phyloP scores from a whole-genome alignment of 2,888 invertebrate species.

The Onthophagus sagittarius region DNA sequence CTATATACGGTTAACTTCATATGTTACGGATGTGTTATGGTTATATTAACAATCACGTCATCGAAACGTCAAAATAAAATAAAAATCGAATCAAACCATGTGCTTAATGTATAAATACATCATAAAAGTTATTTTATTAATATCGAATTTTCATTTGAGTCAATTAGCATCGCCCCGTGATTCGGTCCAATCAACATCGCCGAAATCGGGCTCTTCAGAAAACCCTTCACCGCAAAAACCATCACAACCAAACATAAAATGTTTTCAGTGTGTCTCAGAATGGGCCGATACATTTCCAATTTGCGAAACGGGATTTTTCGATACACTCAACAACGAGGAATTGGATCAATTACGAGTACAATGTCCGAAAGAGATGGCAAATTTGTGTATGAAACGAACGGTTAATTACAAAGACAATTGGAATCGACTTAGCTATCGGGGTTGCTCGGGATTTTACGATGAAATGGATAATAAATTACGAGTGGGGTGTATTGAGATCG shows the following conservation, averaged over 20 bases:
- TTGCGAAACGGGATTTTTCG: not conserved
- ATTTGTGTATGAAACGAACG: not conserved
- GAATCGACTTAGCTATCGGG: not conserved
- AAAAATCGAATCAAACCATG: too few species aligned
- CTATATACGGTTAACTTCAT: too few species aligned
- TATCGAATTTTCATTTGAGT: too few species aligned
- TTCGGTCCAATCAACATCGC: too few species aligned
- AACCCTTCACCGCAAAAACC: not conserved
- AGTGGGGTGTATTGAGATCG: not conserved
- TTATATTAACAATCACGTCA: too few species aligned
- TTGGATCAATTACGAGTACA: not conserved
- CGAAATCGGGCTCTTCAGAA: too few species aligned
- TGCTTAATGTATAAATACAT: too few species aligned
- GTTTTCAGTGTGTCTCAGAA: not conserved
- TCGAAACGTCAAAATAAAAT: too few species aligned
- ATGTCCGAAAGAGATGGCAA: not conserved
- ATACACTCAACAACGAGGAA: not conserved
- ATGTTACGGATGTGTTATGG: too few species aligned
- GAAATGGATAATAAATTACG: not conserved
- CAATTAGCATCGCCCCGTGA: too few species aligned
- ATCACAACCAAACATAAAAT: not conserved
- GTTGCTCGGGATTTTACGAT: not conserved
- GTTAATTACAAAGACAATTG: not conserved
- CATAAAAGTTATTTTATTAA: too few species aligned
- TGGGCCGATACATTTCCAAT: not conserved